Base-by-base conservation (phyloP, 2,888 invertebrate genomes). In the Punctoribates punctum region DNA sequence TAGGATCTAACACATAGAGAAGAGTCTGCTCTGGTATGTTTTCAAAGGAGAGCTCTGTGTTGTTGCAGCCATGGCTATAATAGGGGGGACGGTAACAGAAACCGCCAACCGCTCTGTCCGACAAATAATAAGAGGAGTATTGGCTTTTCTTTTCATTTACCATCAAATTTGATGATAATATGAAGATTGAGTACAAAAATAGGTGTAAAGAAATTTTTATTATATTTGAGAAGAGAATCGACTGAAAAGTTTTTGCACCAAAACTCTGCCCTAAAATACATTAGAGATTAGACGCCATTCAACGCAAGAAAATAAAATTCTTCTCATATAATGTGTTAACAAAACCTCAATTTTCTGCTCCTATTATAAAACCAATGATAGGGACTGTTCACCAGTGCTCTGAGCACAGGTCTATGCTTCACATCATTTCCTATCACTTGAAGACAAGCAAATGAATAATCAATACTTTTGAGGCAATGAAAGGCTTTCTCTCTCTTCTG, bases 121-220 rank as follows among this genome's bases (percentile, higher is more conserved):
- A 42, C 42, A 42, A n/a, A 42, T 42, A 42, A 8, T 1, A 42
- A 42, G 42, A 42, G 42, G 42, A 5, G 34, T 42, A 42, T 42
- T 42, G 42, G 11, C 51, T 51, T 51, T 51, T 20, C 20, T 51
- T 51, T 51, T 51, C 51, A 51, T 51, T 51, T 51, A 20, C 51
- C 51, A 51, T 51, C 51, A 51, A 51, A 51, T 51, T 51, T 51
- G 51, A 20, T 51, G 51, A 51, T 51, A 51, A 51, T 51, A 51
- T 51, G 51, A 51, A 51, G 51, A 51, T 51, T 51, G 51, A 51
- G 51, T 51, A 20, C 51, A 51, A 51, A 13, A 51, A 51, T 51
- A 51, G 51, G 51, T 51, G 51, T 51, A 51, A 51, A 51, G 6
- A 20, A 20, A 6, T n/a, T 20, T 51, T 51, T 51, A n/a, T 51